Conservation (phyloP, 2,888 invertebrate genomes). For the Vandiemenella viatica region DNA sequence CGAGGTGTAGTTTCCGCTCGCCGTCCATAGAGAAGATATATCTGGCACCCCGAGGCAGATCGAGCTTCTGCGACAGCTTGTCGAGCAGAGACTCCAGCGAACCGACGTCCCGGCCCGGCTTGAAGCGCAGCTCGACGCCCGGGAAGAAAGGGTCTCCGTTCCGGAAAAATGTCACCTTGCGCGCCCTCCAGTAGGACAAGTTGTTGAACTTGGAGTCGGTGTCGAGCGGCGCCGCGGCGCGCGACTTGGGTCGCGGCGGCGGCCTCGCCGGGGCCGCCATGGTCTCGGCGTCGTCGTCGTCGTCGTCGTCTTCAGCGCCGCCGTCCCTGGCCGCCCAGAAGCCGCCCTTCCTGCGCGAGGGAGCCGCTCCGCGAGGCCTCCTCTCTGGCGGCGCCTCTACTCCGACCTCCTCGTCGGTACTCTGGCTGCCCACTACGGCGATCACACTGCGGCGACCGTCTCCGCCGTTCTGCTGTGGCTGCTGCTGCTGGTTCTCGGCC, state of each 20-base stretch:
- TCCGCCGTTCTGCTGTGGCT: not conserved
- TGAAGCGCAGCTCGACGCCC: constrained; percentile 75
- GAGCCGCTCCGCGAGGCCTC: constrained; percentile 17
- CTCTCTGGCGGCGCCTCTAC: constrained; percentile 17
- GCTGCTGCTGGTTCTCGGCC: constrained; percentile 4
- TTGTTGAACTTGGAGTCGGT: constrained; percentile 47
- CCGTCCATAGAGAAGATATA: constrained; percentile 89
- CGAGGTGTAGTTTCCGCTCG: constrained; percentile 64
- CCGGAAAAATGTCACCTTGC: constrained; percentile 75
- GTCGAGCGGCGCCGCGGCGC: constrained; percentile 36
- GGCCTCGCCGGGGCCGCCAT: constrained; percentile 33
- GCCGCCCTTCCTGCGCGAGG: constrained; percentile 18
- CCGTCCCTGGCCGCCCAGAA: constrained; percentile 31
- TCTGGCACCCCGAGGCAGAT: constrained; percentile 74
- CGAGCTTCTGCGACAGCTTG: constrained; percentile 73
- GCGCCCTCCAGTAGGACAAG: constrained; percentile 73
- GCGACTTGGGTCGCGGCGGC: constrained; percentile 37
- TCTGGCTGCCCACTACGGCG: not conserved
- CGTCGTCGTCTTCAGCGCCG: constrained; percentile 36
- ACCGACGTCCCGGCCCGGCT: constrained; percentile 74
- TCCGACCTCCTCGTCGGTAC: constrained; percentile 4
- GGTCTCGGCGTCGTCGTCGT: constrained; percentile 48
- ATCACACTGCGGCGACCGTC: not conserved
- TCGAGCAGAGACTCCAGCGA: constrained; percentile 74
- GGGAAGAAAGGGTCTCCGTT: constrained; percentile 89